phyloP scores from a whole-genome alignment of 2,797 vertebrate genomes.

The Erethizon dorsatum region DNA sequence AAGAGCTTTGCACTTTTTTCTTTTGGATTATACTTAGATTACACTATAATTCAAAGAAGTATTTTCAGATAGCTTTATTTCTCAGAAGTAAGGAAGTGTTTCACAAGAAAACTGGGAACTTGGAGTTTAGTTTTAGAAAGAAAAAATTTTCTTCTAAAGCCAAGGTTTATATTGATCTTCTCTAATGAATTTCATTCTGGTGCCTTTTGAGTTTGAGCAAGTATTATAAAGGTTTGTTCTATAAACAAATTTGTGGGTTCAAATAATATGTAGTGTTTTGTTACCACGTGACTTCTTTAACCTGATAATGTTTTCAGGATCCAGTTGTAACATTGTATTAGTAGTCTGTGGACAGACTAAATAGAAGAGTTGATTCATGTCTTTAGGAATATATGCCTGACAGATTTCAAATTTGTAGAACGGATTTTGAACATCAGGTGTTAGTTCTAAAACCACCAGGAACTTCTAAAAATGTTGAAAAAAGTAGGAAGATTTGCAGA shows the following conservation, averaged over 20 bases:
- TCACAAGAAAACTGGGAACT: conserved; percentile 22
- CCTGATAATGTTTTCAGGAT: not conserved
- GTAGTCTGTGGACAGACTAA: not conserved
- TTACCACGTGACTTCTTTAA: not conserved
- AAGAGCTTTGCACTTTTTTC: not conserved
- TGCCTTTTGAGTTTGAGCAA: conserved; percentile 20
- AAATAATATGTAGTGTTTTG: not conserved
- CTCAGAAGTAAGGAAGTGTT: not conserved
- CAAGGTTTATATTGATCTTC: not conserved
- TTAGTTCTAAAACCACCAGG: not conserved
- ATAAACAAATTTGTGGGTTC: not conserved
- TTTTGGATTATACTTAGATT: not conserved
- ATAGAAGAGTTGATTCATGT: not conserved
- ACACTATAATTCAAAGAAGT: conserved; percentile 30
- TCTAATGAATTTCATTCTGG: not conserved
- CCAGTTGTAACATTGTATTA: not conserved
- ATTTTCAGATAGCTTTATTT: conserved; percentile 33
- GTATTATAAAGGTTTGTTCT: not conserved
- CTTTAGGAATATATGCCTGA: not conserved
- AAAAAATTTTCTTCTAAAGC: not conserved
- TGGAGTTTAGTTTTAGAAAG: conserved; percentile 12
- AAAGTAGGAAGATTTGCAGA: not conserved
- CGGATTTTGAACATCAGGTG: not conserved
- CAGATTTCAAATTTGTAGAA: conserved; percentile 43
- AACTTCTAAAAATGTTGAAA: conserved; percentile 42